Evolutionary conservation across 2,888 invertebrate species (phyloP), one percentile per base, ranked within the genome.

Genomic region (Mongoloraphidia duomilia): DNA sequence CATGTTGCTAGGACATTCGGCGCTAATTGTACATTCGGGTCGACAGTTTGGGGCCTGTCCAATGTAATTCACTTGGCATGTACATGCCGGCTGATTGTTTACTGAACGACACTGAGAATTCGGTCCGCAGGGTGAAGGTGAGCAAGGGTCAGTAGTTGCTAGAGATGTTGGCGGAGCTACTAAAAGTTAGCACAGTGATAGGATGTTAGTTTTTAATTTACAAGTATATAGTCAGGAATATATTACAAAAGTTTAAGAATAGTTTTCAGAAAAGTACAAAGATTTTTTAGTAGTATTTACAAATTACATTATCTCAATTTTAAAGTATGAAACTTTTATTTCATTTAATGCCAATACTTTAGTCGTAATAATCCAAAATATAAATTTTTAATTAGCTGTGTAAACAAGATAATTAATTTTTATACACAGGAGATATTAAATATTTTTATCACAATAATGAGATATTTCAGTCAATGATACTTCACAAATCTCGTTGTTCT

Each of bases 81-180:
- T 69, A 56, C 76, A 76, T 17, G 69, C 67, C 11, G 74, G 68
- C 44, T 68, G 68, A 34, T 63, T 63, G 49, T 63, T 64, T 11
- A 67, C 59, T 8, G 64, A 65, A 26, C 68, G 68, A 56, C 76
- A 76, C 46, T 69, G 63, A 2, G 75, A 70, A 60, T 74, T 74
- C 0, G 82, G 80, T 38, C 84, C 84, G 61, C 84, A 84, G 0
- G 84, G 84, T 49, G 82, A 82, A 1, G 84, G 83, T 12, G 72
- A 68, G 61, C 84, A 84, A 2, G 83, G 83, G 60, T 82, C 11
- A 65, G 63, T 34, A 65, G 59, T 57, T 58, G 58, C 55, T 61
- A 56, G 35, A 34, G 45, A 35, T 34, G 41, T 57, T 60, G 44
- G 33, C 46, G 45, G 44, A 35, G 36, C 17, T 50, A 41, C 47